These are phyloP conservation scores for Amorpha juglandis DNA, from an alignment of 2,888 invertebrate genomes.

Conservation along the genomic window DNA sequence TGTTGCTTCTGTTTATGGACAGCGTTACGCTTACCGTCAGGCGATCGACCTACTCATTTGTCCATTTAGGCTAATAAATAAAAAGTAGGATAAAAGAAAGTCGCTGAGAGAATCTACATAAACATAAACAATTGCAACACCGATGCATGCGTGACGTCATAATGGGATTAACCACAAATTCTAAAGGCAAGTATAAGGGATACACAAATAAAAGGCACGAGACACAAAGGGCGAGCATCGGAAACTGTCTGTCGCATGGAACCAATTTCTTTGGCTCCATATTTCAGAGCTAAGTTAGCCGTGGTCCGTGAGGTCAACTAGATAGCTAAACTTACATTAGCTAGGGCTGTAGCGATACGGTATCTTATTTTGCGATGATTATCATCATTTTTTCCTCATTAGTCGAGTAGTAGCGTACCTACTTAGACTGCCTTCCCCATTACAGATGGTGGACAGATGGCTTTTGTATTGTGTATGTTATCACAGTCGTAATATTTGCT, in stretches of 20 bases:
- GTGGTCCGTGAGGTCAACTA: conserved; percentile 27
- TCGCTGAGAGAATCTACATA: too few relatives aligned
- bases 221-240: conserved; percentile 13
- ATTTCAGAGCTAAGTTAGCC: conserved; percentile 56
- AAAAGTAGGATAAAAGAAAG: too few relatives aligned
- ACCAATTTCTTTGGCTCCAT: conserved; percentile 51
- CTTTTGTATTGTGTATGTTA: too few relatives aligned
- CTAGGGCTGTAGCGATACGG: conserved; percentile 9
- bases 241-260: conserved; percentile 21
- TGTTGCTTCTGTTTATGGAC: too few relatives aligned
- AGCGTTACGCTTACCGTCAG: too few relatives aligned
- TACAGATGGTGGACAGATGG: too few relatives aligned
- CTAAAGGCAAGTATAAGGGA: background rate
- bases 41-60: too few relatives aligned
- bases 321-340: conserved; percentile 12
- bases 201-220: conserved; percentile 1
- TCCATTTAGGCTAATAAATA: too few relatives aligned
- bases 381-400: background rate
- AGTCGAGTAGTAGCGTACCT: too few relatives aligned
- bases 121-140: background rate
- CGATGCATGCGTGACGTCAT: background rate
- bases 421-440: too few relatives aligned
- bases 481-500: too few relatives aligned
- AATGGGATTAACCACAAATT: background rate
- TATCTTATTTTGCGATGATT: background rate